Evolutionary conservation across 2,888 invertebrate genomes (phyloP).

Genomic region (Dyspetes luteomarginatus): DNA sequence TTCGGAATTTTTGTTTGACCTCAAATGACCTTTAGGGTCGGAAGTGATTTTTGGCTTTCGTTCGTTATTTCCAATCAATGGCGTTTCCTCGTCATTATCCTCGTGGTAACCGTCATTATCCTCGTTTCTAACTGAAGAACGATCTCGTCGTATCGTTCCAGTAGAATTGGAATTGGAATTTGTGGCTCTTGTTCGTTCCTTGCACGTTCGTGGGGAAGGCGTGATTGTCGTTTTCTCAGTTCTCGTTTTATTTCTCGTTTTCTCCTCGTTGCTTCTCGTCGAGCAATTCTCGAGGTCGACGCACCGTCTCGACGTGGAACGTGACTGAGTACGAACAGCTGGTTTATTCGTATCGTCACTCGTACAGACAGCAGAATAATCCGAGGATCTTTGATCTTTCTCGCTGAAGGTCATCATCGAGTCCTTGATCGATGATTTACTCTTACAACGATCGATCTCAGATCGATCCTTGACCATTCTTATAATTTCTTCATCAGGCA

Average conservation of each 20-base stretch:
- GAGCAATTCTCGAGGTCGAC: constrained; percentile 66
- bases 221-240: constrained; percentile 49
- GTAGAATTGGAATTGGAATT: constrained; percentile 52
- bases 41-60: constrained; percentile 52
- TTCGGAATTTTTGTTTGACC: background rate
- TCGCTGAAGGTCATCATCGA: constrained; percentile 59
- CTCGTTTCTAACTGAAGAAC: constrained; percentile 66
- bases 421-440: constrained; percentile 33
- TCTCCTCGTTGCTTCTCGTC: constrained; percentile 34
- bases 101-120: constrained; percentile 43
- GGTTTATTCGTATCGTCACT: constrained; percentile 10
- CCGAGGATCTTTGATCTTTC: constrained; percentile 59
- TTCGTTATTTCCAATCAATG: constrained; percentile 20
- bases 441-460: constrained; percentile 36
- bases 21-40: constrained; percentile 73
- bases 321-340: constrained; percentile 44
- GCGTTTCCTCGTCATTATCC: constrained; percentile 36
- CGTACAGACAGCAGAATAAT: constrained; percentile 18
- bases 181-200: constrained; percentile 56
- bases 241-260: constrained; percentile 47
- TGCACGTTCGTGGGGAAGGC: constrained; percentile 42
- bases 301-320: constrained; percentile 46
- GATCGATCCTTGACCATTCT: constrained; percentile 35
- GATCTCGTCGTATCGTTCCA: constrained; percentile 72
- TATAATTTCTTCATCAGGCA: background rate